Percentiles rank a stretch among this genome's conserved stretches.
phyloP scores from a whole-genome alignment of 2,888 invertebrate genomes.

The Drosophila seclusa region DNA sequence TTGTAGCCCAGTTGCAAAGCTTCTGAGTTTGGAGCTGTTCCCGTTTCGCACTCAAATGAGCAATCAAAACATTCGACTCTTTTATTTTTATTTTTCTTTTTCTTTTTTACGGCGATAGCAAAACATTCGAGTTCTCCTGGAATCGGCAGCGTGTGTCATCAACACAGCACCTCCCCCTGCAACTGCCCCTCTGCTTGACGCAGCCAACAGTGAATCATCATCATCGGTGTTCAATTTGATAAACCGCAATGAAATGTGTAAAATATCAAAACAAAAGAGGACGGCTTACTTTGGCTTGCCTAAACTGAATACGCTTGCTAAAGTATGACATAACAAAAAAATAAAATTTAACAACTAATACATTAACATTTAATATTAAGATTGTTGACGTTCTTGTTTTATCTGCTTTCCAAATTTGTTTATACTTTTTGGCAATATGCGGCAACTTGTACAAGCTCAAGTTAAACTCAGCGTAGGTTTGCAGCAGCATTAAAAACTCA shows the following conservation, averaged over 20 bases:
- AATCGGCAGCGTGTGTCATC: conserved; percentile 47
- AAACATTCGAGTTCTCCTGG: conserved; percentile 36
- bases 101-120: conserved; percentile 14
- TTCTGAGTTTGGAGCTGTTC: conserved; percentile 9
- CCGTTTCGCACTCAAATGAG: conserved; percentile 5
- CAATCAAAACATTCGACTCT: conserved; percentile 19
- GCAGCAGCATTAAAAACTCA: background rate
- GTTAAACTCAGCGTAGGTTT: conserved; percentile 6
- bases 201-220: conserved; percentile 41
- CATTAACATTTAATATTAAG: background rate
- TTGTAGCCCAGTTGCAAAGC: conserved; percentile 14
- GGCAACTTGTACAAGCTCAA: conserved; percentile 16
- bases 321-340: background rate
- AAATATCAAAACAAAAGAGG: conserved; percentile 10
- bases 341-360: background rate
- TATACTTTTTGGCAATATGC: conserved; percentile 8
- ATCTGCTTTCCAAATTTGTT: background rate
- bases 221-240: conserved; percentile 45
- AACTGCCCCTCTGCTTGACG: background rate
- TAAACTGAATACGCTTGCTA: conserved; percentile 2
- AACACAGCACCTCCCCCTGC: background rate
- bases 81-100: background rate
- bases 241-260: conserved; percentile 35
- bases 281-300: conserved; percentile 1
- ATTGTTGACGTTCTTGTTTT: conserved; percentile 1